Evolutionary conservation across 2,797 vertebrate genomes (phyloP), one percentile per base, ranked within the genome.

Genomic region (Enteromius argenteus): DNA sequence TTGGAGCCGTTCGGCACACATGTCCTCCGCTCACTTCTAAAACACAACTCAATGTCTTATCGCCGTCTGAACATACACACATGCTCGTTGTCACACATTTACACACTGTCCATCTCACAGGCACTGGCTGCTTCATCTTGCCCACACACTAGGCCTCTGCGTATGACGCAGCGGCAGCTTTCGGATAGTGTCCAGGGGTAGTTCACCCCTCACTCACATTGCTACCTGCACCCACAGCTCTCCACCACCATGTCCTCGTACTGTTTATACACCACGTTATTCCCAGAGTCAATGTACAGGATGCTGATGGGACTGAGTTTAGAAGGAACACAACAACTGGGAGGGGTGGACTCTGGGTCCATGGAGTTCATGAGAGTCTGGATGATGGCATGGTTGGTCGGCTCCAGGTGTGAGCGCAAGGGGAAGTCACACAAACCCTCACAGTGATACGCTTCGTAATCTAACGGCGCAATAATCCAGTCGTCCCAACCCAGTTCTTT

Each of bases 161-260:
- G 1, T 15, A 11, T 46, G 66, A 60, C 51, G 67, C 73, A 79
- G 56, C 39, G 68, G 44, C 80, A 49, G 60, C 73, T 81, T 80
- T 46, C 11, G 23, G 44, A 49, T 81, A 53, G 6, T 71, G 81
- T 80, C 81, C 73, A 51, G 84, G 88, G 89, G 86, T 39, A 21
- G 62, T 15, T 68, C 83, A 88, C 86, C 89, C 82, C 60, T 10
- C 17, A 49, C 74, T 80, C 81, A 81, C 51, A 66, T 1, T 88
- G 96, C 95, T 97, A 97, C 96, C 96, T 97, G 93, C 96, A 97
- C 79, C 96, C 96, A 35, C 96, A 97, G 0, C 92, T 92, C 90
- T 97, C 96, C 91, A 97, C 96, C 5, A 97, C 96, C 96, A 97
- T 97, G 93, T 97, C 96, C 93, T 97, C 96, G 0, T 97, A 97